Percentiles rank a stretch among this genome's conserved stretches.
Evolutionary conservation across 2,888 invertebrate genomes (phyloP).

Genomic region (Anoplius nigerrimus): DNA sequence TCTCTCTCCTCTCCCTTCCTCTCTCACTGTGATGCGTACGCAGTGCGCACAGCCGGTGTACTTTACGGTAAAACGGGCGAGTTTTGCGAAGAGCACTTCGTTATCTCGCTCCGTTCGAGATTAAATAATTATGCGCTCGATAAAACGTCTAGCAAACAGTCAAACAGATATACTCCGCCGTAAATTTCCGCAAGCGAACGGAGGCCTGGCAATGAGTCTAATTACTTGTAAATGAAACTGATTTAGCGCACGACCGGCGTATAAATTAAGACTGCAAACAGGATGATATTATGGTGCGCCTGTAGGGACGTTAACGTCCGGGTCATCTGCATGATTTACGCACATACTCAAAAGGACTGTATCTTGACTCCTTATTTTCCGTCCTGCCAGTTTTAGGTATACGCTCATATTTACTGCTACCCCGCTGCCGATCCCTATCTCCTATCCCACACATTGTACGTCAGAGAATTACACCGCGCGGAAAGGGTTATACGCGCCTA

Average conservation of each 20-base stretch:
- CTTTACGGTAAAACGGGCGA: background rate
- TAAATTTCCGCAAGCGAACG: constrained; percentile 37
- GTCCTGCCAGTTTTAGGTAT: no score
- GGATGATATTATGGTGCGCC: constrained; percentile 29
- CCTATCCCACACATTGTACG: no score
- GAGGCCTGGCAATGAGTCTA: constrained; percentile 35
- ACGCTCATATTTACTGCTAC: no score
- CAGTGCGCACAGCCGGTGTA: no score
- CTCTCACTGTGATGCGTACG: no score
- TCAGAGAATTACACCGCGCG: no score
- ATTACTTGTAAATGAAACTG: constrained; percentile 46
- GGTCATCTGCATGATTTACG: constrained; percentile 30
- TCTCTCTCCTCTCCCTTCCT: no score
- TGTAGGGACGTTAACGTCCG: constrained; percentile 28
- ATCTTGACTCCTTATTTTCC: constrained; percentile 1
- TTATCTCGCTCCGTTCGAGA: constrained; percentile 37
- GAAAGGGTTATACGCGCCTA: no score
- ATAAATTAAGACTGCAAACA: constrained; percentile 40
- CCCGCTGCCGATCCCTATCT: no score
- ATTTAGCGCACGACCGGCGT: constrained; percentile 38
- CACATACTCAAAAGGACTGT: constrained; percentile 21
- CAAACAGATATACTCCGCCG: constrained; percentile 24
- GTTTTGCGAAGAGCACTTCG: constrained; percentile 1
- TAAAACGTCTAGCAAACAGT: constrained; percentile 39
- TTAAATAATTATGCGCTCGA: constrained; percentile 20